Evolutionary conservation across 2,888 invertebrate species (phyloP), one percentile per base, ranked within the genome.

Genomic region (Tenodera sinensis): DNA sequence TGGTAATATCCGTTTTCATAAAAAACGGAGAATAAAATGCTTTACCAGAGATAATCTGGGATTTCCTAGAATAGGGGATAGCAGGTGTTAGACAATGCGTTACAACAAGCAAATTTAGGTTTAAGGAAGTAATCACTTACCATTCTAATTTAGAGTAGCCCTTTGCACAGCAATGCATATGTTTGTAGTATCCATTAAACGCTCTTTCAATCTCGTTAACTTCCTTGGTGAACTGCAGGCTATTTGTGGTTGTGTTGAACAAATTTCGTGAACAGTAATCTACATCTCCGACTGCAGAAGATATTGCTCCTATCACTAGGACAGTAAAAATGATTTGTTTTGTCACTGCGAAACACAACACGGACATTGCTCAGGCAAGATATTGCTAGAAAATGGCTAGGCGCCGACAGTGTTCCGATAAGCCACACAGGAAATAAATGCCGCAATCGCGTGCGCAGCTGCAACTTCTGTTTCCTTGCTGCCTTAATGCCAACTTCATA

Each of bases 81-180:
- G n/a, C n/a, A n/a, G n/a, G n/a, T n/a, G n/a, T n/a, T n/a, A n/a
- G n/a, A n/a, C n/a, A 42, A 42, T 42, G 7, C 34, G 7, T 34
- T 34, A 34, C 7, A 6, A 12, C 20, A 71, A 71, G 15, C 54
- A 14, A n/a, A 20, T 71, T 15, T 15, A 71, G 14, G 4, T 7
- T 71, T 7, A 71, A 71, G 0, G 20, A 71, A 20, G 1, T 20
- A 90, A 81, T 88, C 34, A 94, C 96, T 95, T 92, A 97, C 97
- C 97, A 97, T 94, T 97, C 96, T 91, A 97, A 96, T 93, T 96
- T 96, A 90, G 96, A 94, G 92, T 96, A 97, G 91, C 96, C 96
- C 92, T 96, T 95, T 88, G 96, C 95, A 92, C 97, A 97, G 93
- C 97, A 97, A 92, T 96, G 96, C 85, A 97, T 95, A 90, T 96